phyloP scores from a whole-genome alignment of 2,888 invertebrate genomes.

The Proisotoma minuta region DNA sequence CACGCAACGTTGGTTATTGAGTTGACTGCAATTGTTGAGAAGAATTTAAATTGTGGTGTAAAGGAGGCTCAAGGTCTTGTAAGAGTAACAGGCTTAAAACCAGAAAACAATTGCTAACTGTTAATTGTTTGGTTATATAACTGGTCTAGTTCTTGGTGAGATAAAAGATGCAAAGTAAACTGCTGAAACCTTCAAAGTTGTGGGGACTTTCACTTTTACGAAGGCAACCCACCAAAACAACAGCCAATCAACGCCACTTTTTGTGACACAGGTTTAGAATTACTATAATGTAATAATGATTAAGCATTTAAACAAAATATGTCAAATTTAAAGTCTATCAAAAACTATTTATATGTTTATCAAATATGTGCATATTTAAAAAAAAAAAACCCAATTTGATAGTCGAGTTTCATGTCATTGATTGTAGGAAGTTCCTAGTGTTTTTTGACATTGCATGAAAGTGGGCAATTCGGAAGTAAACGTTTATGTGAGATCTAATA shows the following conservation, averaged over 20 bases:
- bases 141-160: constrained; percentile 18
- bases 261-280: background rate
- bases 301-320: too few species aligned
- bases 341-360: too few species aligned
- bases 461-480: too few species aligned
- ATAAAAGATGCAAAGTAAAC: constrained; percentile 7
- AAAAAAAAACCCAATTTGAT: too few species aligned
- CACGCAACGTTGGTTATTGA: background rate
- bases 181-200: constrained; percentile 14
- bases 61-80: constrained; percentile 8
- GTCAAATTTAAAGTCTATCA: too few species aligned
- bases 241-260: constrained; percentile 14
- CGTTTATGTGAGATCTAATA: too few species aligned
- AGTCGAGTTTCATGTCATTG: too few species aligned
- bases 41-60: background rate
- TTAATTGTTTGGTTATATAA: constrained; percentile 11
- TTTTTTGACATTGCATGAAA: too few species aligned
- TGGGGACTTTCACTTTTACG: constrained; percentile 12
- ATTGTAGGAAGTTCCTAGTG: too few species aligned
- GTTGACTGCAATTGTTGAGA: background rate
- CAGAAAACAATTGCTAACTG: constrained; percentile 16
- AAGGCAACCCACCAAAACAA: background rate
- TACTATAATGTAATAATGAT: too few species aligned
- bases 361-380: too few species aligned
- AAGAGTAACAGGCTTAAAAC: constrained; percentile 13